Percentiles rank a stretch among this genome's conserved stretches.
Evolutionary conservation across 1,140 invertebrate species (phyloP).

Genomic region (Harlomillsia oculata): DNA sequence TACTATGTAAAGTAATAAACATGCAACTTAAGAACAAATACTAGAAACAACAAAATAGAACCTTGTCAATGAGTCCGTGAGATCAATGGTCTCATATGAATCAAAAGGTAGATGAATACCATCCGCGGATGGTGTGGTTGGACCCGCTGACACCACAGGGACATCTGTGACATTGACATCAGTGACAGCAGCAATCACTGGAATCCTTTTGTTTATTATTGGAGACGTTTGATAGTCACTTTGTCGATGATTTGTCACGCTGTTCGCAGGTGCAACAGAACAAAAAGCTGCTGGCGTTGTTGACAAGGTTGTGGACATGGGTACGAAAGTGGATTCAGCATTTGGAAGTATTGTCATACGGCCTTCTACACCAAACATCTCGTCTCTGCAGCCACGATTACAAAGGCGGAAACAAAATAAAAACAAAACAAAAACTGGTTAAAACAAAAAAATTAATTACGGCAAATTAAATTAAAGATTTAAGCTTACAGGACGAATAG

Average conservation of each 20-base stretch:
- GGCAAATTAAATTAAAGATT: background rate
- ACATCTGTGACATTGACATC: background rate
- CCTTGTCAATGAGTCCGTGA: conserved; percentile 29
- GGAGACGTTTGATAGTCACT: background rate
- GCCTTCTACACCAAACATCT: conserved; percentile 34
- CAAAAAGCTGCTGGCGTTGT: background rate
- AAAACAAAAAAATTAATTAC: too few relatives aligned
- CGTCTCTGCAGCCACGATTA: conserved; percentile 22
- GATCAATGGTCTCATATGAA: conserved; percentile 22
- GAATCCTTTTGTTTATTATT: conserved; percentile 2
- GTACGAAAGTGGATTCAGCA: conserved; percentile 18
- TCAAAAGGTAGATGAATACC: conserved; percentile 4
- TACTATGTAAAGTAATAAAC: conserved; percentile 8
- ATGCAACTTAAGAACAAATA: conserved; percentile 10
- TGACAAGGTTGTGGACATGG: conserved; percentile 1
- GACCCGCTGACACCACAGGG: background rate
- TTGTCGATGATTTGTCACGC: conserved; percentile 5
- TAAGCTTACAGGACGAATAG: too few relatives aligned
- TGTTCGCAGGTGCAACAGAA: conserved; percentile 1
- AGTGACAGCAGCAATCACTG: background rate
- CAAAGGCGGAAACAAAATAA: conserved; percentile 6
- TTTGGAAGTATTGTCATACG: conserved; percentile 31
- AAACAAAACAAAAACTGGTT: conserved; percentile 6
- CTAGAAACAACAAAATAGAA: conserved; percentile 18
- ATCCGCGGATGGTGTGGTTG: conserved; percentile 3